Base-by-base conservation (phyloP, 2,797 vertebrate species). In the Podargus strigoides region DNA sequence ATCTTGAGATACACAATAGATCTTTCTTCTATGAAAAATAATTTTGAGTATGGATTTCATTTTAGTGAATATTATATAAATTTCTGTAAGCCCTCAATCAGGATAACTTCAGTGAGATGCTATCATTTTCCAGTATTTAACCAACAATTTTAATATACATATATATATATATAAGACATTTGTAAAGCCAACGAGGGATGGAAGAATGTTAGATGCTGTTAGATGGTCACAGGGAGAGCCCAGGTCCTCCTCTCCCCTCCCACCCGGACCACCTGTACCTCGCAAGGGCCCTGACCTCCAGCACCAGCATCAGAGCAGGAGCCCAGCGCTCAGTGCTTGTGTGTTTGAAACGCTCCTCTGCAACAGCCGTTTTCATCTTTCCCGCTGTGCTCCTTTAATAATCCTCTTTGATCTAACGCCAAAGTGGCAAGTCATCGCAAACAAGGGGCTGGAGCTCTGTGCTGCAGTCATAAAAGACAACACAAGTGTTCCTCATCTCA, bases 271-370 rank as follows among this genome's bases (percentile, higher is more conserved):
- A 64, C 62, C 52, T 47, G 72, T 7, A 59, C 62, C 59, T 64
- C 1, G 0, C 0, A 2, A 42, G 21, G 32, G 23, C 37, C 47
- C 44, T 3, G 0, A n/a, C 49, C 12, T 62, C 76, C 88, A 39
- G 7, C 18, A 17, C 56, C 3, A 1, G 39, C 9, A 44, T 17
- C 0, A 0, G 6, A 44, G 86, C 28, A 14, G 19, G 27, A 49
- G 10, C 36, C 13, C 27, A 52, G 63, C 2, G 1, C 63, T 66
- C 34, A 0, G 7, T 17, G 46, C 55, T 66, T 22, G n/a, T 2
- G 2, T 7, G 34, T 42, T 10, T 1, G 67, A 50, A 70, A 6
- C 3, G 19, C 59, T 72, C 37, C 72, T n/a, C 49, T 11, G 32
- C 14, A 2, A 63, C 41, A 36, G 74, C 49, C 9, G 2, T 14